These are phyloP conservation scores for Trichonephila clavata DNA, from an alignment of 1,140 invertebrate species.

Conservation along the genomic window DNA sequence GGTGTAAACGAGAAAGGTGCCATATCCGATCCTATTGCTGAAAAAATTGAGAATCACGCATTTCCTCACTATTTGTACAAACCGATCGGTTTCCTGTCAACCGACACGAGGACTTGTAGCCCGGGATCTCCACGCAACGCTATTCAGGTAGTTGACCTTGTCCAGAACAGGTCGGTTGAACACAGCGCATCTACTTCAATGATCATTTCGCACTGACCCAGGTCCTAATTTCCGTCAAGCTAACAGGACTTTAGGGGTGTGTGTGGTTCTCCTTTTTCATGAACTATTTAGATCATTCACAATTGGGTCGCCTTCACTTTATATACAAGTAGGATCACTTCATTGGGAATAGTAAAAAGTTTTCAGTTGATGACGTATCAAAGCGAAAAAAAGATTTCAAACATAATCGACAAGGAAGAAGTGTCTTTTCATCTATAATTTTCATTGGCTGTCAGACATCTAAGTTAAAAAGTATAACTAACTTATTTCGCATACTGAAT, in stretches of 20 bases:
- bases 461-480: too few relatives aligned
- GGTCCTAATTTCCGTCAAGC: not conserved
- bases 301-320: not conserved
- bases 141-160: not conserved
- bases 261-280: not conserved
- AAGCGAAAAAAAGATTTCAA: not conserved
- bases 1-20: not conserved
- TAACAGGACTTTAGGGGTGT: not conserved
- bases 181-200: not conserved
- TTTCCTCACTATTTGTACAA: conserved; percentile 1
- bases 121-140: not conserved
- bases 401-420: too few relatives aligned
- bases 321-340: not conserved
- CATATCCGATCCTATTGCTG: conserved; percentile 21
- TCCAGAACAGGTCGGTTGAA: not conserved
- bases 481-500: too few relatives aligned
- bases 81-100: not conserved
- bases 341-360: not conserved
- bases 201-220: not conserved
- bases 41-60: conserved; percentile 5
- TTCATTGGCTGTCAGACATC: too few relatives aligned
- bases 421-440: too few relatives aligned
- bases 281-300: not conserved
- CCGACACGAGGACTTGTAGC: not conserved
- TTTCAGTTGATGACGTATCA: not conserved